A percentile compares a stretch with the other conserved stretches of the same genome.
Evolutionary conservation across 2,888 invertebrate genomes (phyloP).

Genomic region (Exocentrus adspersus): DNA sequence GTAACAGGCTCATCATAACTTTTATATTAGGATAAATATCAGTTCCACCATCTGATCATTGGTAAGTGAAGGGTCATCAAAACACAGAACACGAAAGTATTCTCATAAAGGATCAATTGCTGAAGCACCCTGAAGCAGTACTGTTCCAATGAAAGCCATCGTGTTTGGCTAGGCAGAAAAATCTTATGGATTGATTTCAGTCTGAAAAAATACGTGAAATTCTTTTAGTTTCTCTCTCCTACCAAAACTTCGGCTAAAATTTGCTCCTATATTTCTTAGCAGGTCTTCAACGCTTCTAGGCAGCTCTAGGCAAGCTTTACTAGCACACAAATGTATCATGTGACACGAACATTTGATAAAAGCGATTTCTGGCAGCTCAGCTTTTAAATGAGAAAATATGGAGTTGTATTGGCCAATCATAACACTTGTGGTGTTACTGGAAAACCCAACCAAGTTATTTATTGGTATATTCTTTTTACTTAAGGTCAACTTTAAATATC

Average conservation of each 20-base stretch:
- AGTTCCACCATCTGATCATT: conserved; percentile 26
- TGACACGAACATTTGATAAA: background rate
- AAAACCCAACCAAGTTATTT: background rate
- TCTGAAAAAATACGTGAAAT: no score
- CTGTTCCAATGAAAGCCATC: background rate
- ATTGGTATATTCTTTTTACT: background rate
- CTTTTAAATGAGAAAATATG: background rate
- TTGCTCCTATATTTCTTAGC: background rate
- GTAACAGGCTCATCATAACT: no score
- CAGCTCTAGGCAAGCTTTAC: background rate
- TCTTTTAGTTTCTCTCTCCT: no score
- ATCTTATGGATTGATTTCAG: no score
- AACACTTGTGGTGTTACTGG: background rate
- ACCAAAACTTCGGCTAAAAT: background rate
- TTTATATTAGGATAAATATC: no score
- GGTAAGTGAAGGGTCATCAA: conserved; percentile 15
- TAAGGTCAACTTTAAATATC: background rate
- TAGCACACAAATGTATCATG: background rate
- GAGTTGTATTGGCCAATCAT: background rate
- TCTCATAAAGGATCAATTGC: background rate
- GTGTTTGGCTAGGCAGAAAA: background rate
- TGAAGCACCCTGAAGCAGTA: background rate
- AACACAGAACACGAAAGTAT: background rate
- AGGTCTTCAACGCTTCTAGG: background rate
- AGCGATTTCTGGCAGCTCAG: background rate